Base-by-base conservation (phyloP, 92 coral and sea anemone species). In the Epizoanthus illoricatus region DNA sequence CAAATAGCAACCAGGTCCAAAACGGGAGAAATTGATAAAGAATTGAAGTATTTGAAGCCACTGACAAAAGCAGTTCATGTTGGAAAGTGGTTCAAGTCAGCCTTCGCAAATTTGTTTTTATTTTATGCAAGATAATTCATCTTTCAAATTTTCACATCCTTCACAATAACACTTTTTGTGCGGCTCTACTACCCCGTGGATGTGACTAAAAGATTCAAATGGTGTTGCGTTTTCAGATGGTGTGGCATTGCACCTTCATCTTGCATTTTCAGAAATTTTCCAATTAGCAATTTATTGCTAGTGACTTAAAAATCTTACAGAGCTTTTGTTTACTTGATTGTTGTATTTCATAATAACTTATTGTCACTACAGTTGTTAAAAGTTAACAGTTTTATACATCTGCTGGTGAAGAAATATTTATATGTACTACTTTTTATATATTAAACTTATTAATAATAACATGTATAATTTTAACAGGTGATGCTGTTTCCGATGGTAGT, bases 401-500 rank as follows among this genome's bases (percentile, higher is more conserved):
- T 43, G 47, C 47, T 43, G 47, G 47, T 43, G 47, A 43, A 43
- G 47, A 43, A 43, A 43, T 43, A 43, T 43, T 43, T 43, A 43
- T 43, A 43, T 43, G 47, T 43, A 43, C 47, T 43, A 43, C 47
- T 43, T 43, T 43, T 6, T 43, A 43, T 43, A 43, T 43, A 43
- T 43, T 43, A 43, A 1, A 43, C 47, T 43, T 43, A 43, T 43
- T 28, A 43, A 43, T 43, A 43, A 43, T 43, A 43, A 43, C 3
- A 43, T 6, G 47, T 43, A 43, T 43, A 43, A 43, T 43, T 42
- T 73, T 42, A 45, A 60, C 81, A 74, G 84, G 88, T 85, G 88
- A 85, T 55, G 88, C 88, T 75, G 84, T 85, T 65, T 82, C 84
- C 66, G 88, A 85, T 85, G 88, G 84, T 76, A 79, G 88, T 11